Percentiles rank a stretch among this genome's conserved stretches.
Conservation (phyloP, 1,140 invertebrate genomes). For the Conus ventricosus region DNA sequence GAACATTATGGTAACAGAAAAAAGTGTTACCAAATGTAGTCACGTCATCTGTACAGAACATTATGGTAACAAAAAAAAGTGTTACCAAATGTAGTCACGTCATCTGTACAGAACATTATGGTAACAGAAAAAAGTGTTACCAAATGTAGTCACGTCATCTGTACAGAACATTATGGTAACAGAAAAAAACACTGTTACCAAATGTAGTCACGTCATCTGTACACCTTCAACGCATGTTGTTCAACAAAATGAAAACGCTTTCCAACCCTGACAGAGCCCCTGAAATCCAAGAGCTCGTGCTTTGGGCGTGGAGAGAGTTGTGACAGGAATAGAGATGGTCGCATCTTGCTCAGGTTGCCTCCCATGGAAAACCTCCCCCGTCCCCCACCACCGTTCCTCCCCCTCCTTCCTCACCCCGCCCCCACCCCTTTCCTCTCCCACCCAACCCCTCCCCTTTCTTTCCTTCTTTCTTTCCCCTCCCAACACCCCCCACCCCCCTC, state of each 20-base stretch:
- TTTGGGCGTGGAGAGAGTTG: constrained; percentile 5
- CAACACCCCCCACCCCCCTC: neutral
- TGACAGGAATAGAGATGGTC: constrained; percentile 33
- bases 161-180: neutral
- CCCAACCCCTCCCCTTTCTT: neutral
- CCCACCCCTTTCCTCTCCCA: neutral
- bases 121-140: neutral
- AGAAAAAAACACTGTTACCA: neutral
- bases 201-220: neutral
- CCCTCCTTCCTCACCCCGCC: too few species aligned
- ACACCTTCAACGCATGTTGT: neutral
- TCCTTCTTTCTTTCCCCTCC: neutral
- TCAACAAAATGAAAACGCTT: too few species aligned
- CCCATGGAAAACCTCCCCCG: neutral
- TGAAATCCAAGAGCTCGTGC: neutral
- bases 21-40: neutral
- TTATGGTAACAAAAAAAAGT: neutral
- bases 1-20: too few species aligned
- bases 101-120: too few species aligned
- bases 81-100: neutral
- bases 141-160: neutral
- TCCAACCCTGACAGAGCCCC: constrained; percentile 28
- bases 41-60: too few species aligned
- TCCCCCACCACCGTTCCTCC: neutral
- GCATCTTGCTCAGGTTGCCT: neutral